A percentile compares a stretch with the other conserved stretches of the same genome.
Evolutionary conservation across 2,888 invertebrate genomes (phyloP).

Genomic region (Pollenia labialis): DNA sequence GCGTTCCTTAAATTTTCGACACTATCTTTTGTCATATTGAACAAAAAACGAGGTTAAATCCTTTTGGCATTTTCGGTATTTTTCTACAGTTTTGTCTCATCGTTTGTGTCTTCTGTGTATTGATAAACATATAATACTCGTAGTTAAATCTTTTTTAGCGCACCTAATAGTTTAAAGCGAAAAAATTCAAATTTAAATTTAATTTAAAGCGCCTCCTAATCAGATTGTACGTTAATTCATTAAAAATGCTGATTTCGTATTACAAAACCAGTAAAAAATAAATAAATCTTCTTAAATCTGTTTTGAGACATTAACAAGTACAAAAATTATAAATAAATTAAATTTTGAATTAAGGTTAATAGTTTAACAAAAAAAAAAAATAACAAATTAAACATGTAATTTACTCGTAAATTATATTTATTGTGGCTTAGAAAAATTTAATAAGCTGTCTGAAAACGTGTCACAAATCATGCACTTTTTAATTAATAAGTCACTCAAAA

Average conservation of each 20-base stretch:
- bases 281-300: slow-evolving; percentile 27
- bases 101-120: too few species aligned
- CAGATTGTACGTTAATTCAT: not conserved
- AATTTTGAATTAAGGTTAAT: slow-evolving; percentile 43
- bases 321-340: slow-evolving; percentile 28
- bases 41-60: too few species aligned
- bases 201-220: not conserved
- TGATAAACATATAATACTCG: too few species aligned
- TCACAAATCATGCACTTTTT: slow-evolving; percentile 34
- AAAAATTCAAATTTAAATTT: too few species aligned
- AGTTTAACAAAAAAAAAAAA: slow-evolving; percentile 18
- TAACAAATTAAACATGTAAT: slow-evolving; percentile 5
- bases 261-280: not conserved
- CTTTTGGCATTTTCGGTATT: too few species aligned
- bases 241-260: slow-evolving; percentile 9
- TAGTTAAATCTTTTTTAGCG: not conserved
- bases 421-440: slow-evolving; percentile 17
- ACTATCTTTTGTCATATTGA: too few species aligned
- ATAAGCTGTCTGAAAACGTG: slow-evolving; percentile 26
- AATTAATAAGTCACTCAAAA: slow-evolving; percentile 36
- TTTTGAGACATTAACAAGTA: not conserved
- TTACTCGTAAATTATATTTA: slow-evolving; percentile 21
- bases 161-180: not conserved
- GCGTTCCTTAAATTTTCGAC: too few species aligned
- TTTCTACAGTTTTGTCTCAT: too few species aligned